Evolutionary conservation across 2,113 vertebrate species (phyloP).

Genomic region (Cranoglanis bouderius): DNA sequence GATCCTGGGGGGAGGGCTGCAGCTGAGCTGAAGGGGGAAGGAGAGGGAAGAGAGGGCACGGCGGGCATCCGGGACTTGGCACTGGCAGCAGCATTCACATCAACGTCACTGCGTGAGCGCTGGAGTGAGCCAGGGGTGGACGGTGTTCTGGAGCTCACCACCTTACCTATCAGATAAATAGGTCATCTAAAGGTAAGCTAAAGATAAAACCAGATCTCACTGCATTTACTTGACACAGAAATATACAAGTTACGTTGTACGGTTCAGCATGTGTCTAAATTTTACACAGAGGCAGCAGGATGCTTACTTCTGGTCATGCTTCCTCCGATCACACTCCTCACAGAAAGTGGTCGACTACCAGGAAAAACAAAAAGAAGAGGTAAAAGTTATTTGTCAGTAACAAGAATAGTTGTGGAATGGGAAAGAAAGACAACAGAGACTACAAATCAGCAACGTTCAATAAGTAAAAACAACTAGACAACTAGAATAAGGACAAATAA

Average conservation of each 20-base stretch:
- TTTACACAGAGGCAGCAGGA: background rate
- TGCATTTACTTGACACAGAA: background rate
- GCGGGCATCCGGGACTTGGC: conserved; percentile 91
- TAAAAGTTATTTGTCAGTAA: background rate
- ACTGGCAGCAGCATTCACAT: conserved; percentile 94
- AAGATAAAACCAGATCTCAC: background rate
- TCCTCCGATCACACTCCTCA: conserved; percentile 91
- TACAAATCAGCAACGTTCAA: background rate
- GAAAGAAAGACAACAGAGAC: background rate
- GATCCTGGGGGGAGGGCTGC: conserved; percentile 93
- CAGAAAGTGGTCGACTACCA: conserved; percentile 85
- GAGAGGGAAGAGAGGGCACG: conserved; percentile 76
- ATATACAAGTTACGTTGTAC: background rate
- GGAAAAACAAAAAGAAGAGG: conserved; percentile 34
- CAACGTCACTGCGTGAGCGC: conserved; percentile 94
- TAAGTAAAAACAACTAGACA: background rate
- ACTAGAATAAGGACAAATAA: background rate
- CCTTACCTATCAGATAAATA: conserved; percentile 74
- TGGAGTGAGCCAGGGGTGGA: conserved; percentile 88
- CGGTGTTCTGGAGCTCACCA: conserved; percentile 80
- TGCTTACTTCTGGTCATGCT: conserved; percentile 88
- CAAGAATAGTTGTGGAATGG: background rate
- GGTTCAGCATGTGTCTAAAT: background rate
- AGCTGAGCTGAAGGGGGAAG: conserved; percentile 87
- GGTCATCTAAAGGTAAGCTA: background rate